Percentiles rank a stretch among this genome's conserved stretches.
Conservation (phyloP, 2,888 invertebrate genomes). For the Halictus quadricinctus region DNA sequence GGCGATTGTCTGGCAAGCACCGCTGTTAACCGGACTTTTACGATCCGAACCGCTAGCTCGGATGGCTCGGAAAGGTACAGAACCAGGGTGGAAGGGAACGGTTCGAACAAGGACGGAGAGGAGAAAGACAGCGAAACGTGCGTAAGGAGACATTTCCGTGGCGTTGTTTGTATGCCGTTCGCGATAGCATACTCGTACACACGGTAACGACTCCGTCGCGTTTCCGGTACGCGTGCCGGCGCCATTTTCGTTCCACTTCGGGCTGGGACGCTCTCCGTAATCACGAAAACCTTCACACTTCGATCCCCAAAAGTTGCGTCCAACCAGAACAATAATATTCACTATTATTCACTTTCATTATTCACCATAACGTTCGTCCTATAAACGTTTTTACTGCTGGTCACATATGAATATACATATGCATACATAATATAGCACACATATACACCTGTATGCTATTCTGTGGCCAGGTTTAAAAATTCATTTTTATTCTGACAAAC, state of each 20-base stretch:
- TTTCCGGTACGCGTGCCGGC: slow-evolving; percentile 67
- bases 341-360: not conserved
- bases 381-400: not conserved
- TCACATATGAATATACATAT: not conserved
- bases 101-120: slow-evolving; percentile 19
- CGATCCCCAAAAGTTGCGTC: not conserved
- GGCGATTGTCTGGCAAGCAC: slow-evolving; percentile 65
- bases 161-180: slow-evolving; percentile 72
- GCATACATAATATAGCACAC: too few species aligned
- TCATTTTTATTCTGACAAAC: too few species aligned
- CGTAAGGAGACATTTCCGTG: slow-evolving; percentile 70
- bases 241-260: slow-evolving; percentile 47
- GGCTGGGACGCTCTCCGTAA: not conserved
- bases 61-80: slow-evolving; percentile 15
- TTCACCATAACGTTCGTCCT: not conserved
- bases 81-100: slow-evolving; percentile 3
- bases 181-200: slow-evolving; percentile 71
- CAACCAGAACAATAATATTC: not conserved
- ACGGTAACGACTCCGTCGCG: slow-evolving; percentile 69
- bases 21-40: slow-evolving; percentile 69
- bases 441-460: too few species aligned
- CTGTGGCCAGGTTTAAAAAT: too few species aligned
- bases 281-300: not conserved
- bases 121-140: slow-evolving; percentile 47
- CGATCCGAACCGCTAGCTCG: slow-evolving; percentile 54